phyloP scores from a whole-genome alignment of 2,888 invertebrate species.

The Pimpla rufipes region DNA sequence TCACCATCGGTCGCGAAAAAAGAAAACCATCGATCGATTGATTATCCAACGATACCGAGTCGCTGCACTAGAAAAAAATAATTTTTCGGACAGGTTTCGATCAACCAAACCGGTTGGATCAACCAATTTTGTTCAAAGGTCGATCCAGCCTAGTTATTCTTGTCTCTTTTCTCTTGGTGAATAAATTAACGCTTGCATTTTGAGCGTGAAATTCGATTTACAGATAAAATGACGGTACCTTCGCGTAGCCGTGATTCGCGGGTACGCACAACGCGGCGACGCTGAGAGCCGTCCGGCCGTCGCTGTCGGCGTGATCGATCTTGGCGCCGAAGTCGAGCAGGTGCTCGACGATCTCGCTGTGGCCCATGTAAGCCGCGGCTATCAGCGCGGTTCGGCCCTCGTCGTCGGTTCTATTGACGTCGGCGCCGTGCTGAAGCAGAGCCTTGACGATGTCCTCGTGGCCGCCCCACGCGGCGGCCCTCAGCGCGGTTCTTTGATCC shows the following conservation, averaged over 20 bases:
- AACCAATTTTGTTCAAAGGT: too few species aligned
- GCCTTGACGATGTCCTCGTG: conserved; percentile 94
- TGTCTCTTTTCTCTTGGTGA: too few species aligned
- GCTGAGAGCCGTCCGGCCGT: conserved; percentile 94
- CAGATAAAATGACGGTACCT: conserved; percentile 79
- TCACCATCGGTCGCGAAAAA: conserved; percentile 86
- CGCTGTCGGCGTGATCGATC: conserved; percentile 94
- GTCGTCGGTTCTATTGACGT: conserved; percentile 93
- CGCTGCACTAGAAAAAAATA: too few species aligned
- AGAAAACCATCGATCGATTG: conserved; percentile 57
- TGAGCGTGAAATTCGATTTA: conserved; percentile 10
- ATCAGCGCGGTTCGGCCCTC: conserved; percentile 97
- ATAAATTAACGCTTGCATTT: too few species aligned
- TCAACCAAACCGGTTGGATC: too few species aligned
- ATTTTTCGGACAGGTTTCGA: too few species aligned
- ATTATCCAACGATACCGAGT: too few species aligned
- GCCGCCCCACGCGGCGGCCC: conserved; percentile 97
- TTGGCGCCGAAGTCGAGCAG: conserved; percentile 93
- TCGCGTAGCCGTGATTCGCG: conserved; percentile 91
- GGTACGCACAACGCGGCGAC: conserved; percentile 95
- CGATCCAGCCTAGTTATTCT: too few species aligned
- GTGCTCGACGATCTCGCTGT: conserved; percentile 95
- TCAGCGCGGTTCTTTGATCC: conserved; percentile 95
- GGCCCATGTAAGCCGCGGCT: conserved; percentile 98
- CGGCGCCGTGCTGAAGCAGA: conserved; percentile 91